These are phyloP conservation scores for Ariolimax columbianus DNA, from an alignment of 2,888 invertebrate genomes.

Conservation along the genomic window DNA sequence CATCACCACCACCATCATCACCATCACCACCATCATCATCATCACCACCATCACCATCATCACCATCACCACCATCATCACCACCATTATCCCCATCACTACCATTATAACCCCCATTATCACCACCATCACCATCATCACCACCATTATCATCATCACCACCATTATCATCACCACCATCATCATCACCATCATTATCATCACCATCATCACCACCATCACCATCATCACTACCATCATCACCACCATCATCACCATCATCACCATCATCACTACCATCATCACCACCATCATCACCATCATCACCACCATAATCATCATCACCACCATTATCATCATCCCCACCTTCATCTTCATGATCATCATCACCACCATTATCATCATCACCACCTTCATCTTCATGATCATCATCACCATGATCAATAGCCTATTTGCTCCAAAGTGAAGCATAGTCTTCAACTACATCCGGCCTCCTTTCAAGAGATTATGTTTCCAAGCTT, in stretches of 20 bases:
- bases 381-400: background rate
- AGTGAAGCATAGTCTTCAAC: too few species aligned
- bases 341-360: too few species aligned
- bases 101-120: background rate
- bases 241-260: conserved; percentile 3
- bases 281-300: too few species aligned
- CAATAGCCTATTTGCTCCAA: background rate
- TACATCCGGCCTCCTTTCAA: too few species aligned
- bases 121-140: background rate
- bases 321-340: too few species aligned
- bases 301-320: too few species aligned
- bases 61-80: too few species aligned
- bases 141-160: background rate
- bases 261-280: too few species aligned
- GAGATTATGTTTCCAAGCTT: too few species aligned
- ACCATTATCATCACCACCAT: background rate
- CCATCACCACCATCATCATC: too few species aligned
- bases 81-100: background rate
- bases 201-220: background rate
- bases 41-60: too few species aligned
- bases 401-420: background rate
- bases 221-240: background rate
- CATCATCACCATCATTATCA: background rate
- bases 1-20: background rate
- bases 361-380: background rate